phyloP scores from a whole-genome alignment of 2,113 vertebrate species.

The Sturnira hondurensis region DNA sequence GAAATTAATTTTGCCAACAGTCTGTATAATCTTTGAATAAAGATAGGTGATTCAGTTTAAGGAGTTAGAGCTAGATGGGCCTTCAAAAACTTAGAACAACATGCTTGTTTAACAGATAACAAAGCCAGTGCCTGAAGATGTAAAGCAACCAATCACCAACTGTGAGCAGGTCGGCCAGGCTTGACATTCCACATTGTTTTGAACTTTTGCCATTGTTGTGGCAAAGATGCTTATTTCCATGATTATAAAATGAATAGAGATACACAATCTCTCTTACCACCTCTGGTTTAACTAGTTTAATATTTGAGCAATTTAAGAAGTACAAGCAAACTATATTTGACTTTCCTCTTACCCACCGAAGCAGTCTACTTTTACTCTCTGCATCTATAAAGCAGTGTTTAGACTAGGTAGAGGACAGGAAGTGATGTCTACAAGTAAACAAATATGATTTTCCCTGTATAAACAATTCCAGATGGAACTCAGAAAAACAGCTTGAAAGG shows the following conservation, averaged over 20 bases:
- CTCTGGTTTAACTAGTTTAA: background rate
- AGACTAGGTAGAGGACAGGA: background rate
- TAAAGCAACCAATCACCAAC: background rate
- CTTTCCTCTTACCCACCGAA: background rate
- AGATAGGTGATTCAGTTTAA: background rate
- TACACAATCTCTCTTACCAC: background rate
- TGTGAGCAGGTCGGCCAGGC: background rate
- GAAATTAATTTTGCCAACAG: background rate
- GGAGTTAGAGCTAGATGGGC: background rate
- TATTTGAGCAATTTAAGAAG: background rate
- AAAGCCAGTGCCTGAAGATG: background rate
- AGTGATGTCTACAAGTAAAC: background rate
- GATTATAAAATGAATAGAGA: background rate
- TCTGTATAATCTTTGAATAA: background rate
- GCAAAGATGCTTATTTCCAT: background rate
- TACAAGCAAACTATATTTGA: background rate
- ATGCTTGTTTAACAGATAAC: background rate
- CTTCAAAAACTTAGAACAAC: background rate
- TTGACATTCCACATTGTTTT: too few relatives aligned
- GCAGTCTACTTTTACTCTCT: background rate
- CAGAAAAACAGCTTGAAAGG: slow-evolving; percentile 48
- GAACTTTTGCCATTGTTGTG: background rate
- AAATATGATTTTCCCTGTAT: slow-evolving; percentile 24
- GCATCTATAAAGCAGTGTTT: background rate
- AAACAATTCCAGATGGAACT: slow-evolving; percentile 54